A percentile compares a stretch with the other conserved stretches of the same genome.
Conservation (phyloP, 2,888 invertebrate species). For the Sycophila texana region DNA sequence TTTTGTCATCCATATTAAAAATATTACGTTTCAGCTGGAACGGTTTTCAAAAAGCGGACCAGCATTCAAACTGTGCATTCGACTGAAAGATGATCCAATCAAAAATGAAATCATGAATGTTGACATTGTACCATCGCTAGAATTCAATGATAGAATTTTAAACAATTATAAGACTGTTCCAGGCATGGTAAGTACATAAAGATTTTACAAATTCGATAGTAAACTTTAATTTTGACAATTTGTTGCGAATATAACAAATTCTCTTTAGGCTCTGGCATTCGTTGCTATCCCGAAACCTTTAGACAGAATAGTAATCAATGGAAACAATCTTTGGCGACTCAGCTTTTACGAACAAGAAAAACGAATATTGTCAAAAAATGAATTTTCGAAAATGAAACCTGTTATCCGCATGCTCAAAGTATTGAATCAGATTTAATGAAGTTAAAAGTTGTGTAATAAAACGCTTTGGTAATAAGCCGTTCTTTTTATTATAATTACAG, state of each 20-base stretch:
- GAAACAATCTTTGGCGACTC: slow-evolving; percentile 77
- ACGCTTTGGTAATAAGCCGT: not conserved
- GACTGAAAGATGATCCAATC: slow-evolving; percentile 62
- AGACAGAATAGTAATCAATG: slow-evolving; percentile 57
- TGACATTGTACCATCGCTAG: slow-evolving; percentile 78
- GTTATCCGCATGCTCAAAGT: slow-evolving; percentile 66
- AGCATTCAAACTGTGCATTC: slow-evolving; percentile 78
- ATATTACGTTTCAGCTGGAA: slow-evolving; percentile 26
- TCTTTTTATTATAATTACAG: slow-evolving; percentile 2
- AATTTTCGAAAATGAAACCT: slow-evolving; percentile 63
- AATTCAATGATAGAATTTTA: slow-evolving; percentile 68
- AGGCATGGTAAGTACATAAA: slow-evolving; percentile 6
- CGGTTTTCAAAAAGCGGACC: slow-evolving; percentile 77
- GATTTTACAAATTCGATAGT: not conserved
- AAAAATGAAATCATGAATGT: slow-evolving; percentile 71
- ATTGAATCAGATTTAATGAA: not conserved
- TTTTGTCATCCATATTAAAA: slow-evolving; percentile 15
- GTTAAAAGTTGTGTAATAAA: not conserved
- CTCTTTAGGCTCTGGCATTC: slow-evolving; percentile 64
- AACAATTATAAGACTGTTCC: slow-evolving; percentile 30
- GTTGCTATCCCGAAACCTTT: slow-evolving; percentile 77
- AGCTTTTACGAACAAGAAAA: slow-evolving; percentile 79
- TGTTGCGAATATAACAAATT: not conserved
- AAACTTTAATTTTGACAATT: too few species aligned
- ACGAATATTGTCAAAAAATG: slow-evolving; percentile 73